Conservation (phyloP, 2,113 vertebrate species). For the Speoplatyrhinus poulsoni region DNA sequence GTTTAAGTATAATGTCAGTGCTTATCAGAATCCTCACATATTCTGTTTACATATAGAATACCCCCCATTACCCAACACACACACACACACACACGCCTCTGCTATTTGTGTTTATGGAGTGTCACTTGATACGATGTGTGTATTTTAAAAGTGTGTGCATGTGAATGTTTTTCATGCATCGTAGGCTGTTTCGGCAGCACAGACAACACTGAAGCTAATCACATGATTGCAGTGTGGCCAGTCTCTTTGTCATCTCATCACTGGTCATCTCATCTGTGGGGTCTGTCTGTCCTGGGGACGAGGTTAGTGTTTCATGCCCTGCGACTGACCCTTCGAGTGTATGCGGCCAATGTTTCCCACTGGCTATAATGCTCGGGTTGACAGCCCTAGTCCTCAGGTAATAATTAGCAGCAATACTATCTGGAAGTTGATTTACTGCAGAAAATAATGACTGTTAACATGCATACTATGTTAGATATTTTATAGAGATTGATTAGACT, state of each 20-base stretch:
- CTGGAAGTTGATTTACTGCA: too few species aligned
- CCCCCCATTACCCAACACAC: too few species aligned
- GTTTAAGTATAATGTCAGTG: slow-evolving; percentile 1
- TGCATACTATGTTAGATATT: too few species aligned
- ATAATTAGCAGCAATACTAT: too few species aligned
- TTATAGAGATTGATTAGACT: too few species aligned
- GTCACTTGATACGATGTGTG: slow-evolving; percentile 62
- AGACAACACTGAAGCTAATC: slow-evolving; percentile 38
- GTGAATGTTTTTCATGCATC: slow-evolving; percentile 26
- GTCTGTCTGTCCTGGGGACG: slow-evolving; percentile 22
- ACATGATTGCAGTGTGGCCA: slow-evolving; percentile 49
- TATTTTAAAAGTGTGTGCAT: slow-evolving; percentile 3
- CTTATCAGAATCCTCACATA: background rate
- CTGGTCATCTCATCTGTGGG: slow-evolving; percentile 12
- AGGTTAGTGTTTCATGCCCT: slow-evolving; percentile 33
- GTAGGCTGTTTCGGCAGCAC: slow-evolving; percentile 36
- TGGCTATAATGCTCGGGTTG: too few species aligned
- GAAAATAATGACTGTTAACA: too few species aligned
- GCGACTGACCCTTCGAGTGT: slow-evolving; percentile 8
- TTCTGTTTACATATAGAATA: too few species aligned
- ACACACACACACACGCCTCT: slow-evolving; percentile 4
- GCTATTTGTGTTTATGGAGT: slow-evolving; percentile 65
- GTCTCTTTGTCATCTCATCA: slow-evolving; percentile 39
- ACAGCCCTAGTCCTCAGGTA: too few species aligned
- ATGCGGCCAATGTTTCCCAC: too few species aligned